These are phyloP conservation scores for Clinocottus analis DNA, from an alignment of 2,113 vertebrate species.

Conservation along the genomic window DNA sequence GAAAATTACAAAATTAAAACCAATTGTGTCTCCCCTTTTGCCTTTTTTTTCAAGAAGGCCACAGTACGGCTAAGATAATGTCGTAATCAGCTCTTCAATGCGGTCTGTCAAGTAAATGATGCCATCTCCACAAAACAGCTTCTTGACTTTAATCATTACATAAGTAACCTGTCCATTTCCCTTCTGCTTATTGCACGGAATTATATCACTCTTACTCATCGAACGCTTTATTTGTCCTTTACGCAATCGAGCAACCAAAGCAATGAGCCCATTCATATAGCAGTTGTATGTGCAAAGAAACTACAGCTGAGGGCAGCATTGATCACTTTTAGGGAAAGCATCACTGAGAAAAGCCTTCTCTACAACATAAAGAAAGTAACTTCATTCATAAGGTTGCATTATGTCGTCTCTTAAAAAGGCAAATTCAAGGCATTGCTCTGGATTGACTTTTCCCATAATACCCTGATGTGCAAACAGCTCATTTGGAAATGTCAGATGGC, in stretches of 20 bases:
- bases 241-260: not conserved
- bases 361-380: not conserved
- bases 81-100: not conserved
- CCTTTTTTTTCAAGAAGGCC: not conserved
- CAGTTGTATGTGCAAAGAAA: not conserved
- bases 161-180: not conserved
- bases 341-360: not conserved
- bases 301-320: conserved; percentile 49
- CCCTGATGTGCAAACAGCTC: not conserved
- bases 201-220: conserved; percentile 2
- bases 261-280: not conserved
- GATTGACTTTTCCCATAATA: not conserved
- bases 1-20: not conserved
- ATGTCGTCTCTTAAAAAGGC: not conserved
- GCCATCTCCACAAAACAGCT: not conserved
- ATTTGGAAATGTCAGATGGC: not conserved
- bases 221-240: not conserved
- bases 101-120: not conserved
- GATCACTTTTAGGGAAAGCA: not conserved
- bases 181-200: not conserved
- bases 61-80: not conserved
- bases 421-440: not conserved
- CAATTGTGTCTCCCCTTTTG: not conserved
- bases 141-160: not conserved
- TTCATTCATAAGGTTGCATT: not conserved